Conservation (phyloP, 2,888 invertebrate species). For the Ochropacha duplaris region DNA sequence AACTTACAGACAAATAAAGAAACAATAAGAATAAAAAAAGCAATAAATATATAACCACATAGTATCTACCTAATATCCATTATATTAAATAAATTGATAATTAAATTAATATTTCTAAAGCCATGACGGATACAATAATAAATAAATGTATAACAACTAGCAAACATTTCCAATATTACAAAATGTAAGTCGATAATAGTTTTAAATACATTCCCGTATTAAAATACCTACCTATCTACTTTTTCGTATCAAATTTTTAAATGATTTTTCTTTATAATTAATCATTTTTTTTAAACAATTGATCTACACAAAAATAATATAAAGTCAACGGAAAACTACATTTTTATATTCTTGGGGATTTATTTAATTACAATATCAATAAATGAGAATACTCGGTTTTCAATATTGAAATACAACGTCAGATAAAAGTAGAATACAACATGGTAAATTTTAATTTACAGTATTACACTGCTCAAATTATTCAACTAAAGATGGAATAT, state of each 20-base stretch:
- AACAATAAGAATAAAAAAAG: conserved; percentile 39
- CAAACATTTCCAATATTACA: conserved; percentile 47
- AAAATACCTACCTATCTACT: conserved; percentile 81
- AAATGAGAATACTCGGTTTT: not conserved
- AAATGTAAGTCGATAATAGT: conserved; percentile 55
- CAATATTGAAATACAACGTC: not conserved
- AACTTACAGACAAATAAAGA: conserved; percentile 22
- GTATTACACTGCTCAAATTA: conserved; percentile 11
- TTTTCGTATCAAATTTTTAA: conserved; percentile 77
- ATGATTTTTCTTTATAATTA: conserved; percentile 50
- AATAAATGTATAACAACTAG: conserved; percentile 48
- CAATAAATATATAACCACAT: conserved; percentile 48
- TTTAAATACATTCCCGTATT: conserved; percentile 76
- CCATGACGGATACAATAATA: conserved; percentile 13
- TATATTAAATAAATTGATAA: conserved; percentile 29
- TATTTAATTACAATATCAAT: not conserved
- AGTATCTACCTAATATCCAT: conserved; percentile 35
- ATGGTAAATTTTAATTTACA: not conserved
- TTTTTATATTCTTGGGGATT: conserved; percentile 6
- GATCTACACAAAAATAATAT: conserved; percentile 35
- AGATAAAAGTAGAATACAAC: not conserved
- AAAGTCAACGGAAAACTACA: conserved; percentile 51
- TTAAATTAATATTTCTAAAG: conserved; percentile 18
- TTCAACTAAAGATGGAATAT: conserved; percentile 9
- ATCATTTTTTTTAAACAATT: conserved; percentile 33